Evolutionary conservation across 2,797 vertebrate species (phyloP).

Genomic region (Graptemys geographica): DNA sequence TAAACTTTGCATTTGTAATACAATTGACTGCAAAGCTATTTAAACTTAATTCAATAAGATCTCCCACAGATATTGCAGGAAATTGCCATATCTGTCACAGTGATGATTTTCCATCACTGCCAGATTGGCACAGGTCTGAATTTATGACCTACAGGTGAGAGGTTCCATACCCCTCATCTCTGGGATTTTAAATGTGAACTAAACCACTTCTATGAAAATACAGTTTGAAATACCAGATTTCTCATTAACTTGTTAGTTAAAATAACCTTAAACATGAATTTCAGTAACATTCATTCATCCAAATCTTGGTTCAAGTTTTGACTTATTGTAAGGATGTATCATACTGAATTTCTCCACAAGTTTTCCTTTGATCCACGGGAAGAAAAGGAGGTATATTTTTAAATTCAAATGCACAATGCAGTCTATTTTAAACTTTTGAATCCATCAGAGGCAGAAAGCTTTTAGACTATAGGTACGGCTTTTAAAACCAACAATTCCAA

Average conservation of each 20-base stretch:
- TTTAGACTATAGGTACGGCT: background rate
- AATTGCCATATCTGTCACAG: background rate
- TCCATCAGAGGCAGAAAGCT: conserved; percentile 55
- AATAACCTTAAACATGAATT: conserved; percentile 7
- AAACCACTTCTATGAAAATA: conserved; percentile 7
- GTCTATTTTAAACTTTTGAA: conserved; percentile 62
- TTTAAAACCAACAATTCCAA: conserved; percentile 47
- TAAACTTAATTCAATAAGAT: background rate
- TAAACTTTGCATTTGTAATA: background rate
- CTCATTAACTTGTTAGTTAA: conserved; percentile 41
- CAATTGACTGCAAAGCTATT: background rate
- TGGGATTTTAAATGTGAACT: conserved; percentile 32
- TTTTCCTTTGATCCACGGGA: conserved; percentile 46
- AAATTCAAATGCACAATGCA: conserved; percentile 42
- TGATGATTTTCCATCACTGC: background rate
- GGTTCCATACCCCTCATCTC: background rate
- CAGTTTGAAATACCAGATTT: conserved; percentile 41
- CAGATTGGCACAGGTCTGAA: rapidly evolving
- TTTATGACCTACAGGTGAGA: background rate
- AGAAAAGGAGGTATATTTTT: conserved; percentile 22
- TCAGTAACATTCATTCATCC: conserved; percentile 30
- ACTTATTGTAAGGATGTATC: conserved; percentile 24
- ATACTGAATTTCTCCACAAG: conserved; percentile 38
- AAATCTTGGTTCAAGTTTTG: conserved; percentile 52
- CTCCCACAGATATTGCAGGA: background rate